Conservation (phyloP, 2,113 vertebrate species). For the Psammodynastes pulverulentus region DNA sequence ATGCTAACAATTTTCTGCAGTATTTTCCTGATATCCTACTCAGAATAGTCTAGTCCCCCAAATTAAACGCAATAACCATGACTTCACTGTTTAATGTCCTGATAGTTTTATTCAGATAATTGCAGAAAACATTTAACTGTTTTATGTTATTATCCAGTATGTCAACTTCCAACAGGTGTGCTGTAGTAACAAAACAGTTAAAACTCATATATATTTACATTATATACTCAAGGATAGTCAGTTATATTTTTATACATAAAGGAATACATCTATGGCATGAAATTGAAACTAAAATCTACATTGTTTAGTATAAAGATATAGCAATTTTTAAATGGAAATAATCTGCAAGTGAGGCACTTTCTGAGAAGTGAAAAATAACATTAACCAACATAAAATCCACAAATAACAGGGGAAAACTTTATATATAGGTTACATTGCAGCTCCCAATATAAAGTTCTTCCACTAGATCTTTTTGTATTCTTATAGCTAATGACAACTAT, state of each 20-base stretch:
- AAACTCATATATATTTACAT: constrained; percentile 91
- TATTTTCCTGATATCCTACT: constrained; percentile 13
- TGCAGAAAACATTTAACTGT: constrained; percentile 74
- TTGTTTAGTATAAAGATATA: constrained; percentile 82
- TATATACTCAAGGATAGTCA: constrained; percentile 87
- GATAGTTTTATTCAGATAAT: constrained; percentile 73
- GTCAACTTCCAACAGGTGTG: constrained; percentile 87
- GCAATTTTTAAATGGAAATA: constrained; percentile 83
- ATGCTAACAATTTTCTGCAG: background rate
- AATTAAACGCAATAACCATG: constrained; percentile 56
- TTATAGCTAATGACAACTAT: constrained; percentile 70
- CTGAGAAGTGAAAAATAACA: constrained; percentile 82
- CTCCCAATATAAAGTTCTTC: constrained; percentile 78
- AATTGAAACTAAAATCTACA: constrained; percentile 86
- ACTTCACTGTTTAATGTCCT: constrained; percentile 65
- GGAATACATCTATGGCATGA: constrained; percentile 86
- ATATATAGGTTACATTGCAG: constrained; percentile 78
- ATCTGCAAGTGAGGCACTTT: constrained; percentile 94
- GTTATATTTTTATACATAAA: constrained; percentile 81
- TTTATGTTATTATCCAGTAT: constrained; percentile 89
- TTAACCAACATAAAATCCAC: constrained; percentile 76
- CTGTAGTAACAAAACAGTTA: constrained; percentile 87
- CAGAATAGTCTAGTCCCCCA: constrained; percentile 32
- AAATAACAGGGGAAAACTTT: constrained; percentile 61
- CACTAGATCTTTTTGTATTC: constrained; percentile 64